Evolutionary conservation across 2,888 invertebrate genomes (phyloP), one percentile per base, ranked within the genome.

Genomic region (Drosophila ezoana): DNA sequence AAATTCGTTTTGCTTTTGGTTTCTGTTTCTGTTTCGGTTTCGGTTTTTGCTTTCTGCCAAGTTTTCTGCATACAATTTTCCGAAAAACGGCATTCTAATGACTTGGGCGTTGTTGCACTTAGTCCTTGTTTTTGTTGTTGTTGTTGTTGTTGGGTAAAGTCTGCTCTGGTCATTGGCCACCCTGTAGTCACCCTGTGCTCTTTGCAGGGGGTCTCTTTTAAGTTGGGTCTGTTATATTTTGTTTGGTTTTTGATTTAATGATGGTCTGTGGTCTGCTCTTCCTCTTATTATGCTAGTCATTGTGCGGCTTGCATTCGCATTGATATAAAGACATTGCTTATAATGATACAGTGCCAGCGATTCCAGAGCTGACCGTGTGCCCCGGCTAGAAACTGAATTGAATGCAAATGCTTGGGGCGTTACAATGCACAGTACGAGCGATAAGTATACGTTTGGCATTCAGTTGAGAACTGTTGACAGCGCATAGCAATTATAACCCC

Each of bases 41-140:
- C 43, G 45, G 56, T 33, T 61, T 60, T 53, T 56, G 57, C 52
- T 44, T 43, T 58, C 49, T 49, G 65, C 68, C 70, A 81, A 83
- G 65, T 81, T 79, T 81, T 68, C 63, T 72, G 87, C 84, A 81
- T 81, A 83, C 59, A 74, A 83, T 81, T 81, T 74, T 59, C 64
- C 33, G 56, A 49, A 85, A 79, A 87, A 83, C 72, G 81, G 84
- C 79, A 87, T 83, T 81, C 84, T 87, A 83, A 87, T 87, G 87
- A 87, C 83, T 86, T 84, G 87, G 87, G 85, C 80, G 84, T 77
- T 66, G 65, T 70, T 77, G 82, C 74, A 71, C 52, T 76, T 72
- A 62, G 20, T 52, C 44, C 63, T 44, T 48, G 48, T 41, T 35
- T 20, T 5, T n/a, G 40, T 16, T 49, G 45, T 44, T 43, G 20